Evolutionary conservation across 2,797 vertebrate species (phyloP), one percentile per base, ranked within the genome.

Genomic region (Pipistrellus pipistrellus): DNA sequence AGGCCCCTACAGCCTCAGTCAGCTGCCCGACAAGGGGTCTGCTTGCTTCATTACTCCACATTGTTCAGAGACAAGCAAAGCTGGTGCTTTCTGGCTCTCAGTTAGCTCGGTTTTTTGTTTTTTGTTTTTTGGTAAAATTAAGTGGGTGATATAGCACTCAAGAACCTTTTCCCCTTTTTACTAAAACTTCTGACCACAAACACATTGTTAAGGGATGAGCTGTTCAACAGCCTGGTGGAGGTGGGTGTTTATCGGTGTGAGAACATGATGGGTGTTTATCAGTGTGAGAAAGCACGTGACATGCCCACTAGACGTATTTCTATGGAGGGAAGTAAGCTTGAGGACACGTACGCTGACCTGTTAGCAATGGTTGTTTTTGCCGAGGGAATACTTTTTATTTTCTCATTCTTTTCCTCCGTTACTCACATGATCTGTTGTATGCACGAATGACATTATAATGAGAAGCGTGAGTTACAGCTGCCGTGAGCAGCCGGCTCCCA

Each of bases 21-120:
- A 86, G 53, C 72, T 86, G 73, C 84, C 93, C 76, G 90, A 77
- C 76, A 88, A 97, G 90, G 88, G 76, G 88, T 81, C 76, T n/a
- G 53, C 64, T 95, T 35, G 14, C 46, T 48, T 48, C 46, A 48
- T 48, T 48, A 48, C 11, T 13, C 46, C 57, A 55, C 46, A 35
- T 85, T 94, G 57, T 75, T 96, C 20, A 46, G 62, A 93, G 88
- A 64, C 62, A 59, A 91, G 30, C 27, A 35, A 76, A 64, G 11
- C 17, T 83, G 20, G 25, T 30, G 25, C 73, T 76, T 88, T 32
- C 23, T 53, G 73, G 48, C 48, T 91, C 20, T 66, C 20, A 4
- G 14, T 80, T 66, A 57, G 62, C 75, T 83, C 25, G 35, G 35
- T 38, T 38, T 38, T 38, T 38, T 41, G 38, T 41, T 41, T 41